phyloP scores from a whole-genome alignment of 2,113 vertebrate species.

The Cheilinus undulatus region DNA sequence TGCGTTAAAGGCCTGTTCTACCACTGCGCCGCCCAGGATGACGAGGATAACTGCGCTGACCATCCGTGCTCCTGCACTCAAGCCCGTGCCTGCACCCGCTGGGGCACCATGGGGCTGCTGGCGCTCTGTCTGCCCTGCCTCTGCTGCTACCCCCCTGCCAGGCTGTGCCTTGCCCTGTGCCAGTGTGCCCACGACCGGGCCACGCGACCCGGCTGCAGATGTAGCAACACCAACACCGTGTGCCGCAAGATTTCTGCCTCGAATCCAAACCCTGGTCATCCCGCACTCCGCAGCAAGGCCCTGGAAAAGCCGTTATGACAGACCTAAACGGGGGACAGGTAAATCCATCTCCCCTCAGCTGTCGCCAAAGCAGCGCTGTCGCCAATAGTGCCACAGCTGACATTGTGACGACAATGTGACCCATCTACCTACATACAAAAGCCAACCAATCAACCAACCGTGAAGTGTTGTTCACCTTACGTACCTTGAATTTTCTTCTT shows the following conservation, averaged over 20 bases:
- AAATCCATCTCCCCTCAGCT: slow-evolving; percentile 15
- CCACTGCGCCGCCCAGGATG: slow-evolving; percentile 95
- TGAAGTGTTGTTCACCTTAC: slow-evolving; percentile 57
- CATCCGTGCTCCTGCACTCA: slow-evolving; percentile 93
- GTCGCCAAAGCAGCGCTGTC: slow-evolving; percentile 60
- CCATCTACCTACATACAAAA: slow-evolving; percentile 43
- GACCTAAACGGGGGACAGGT: slow-evolving; percentile 28
- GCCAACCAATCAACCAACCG: slow-evolving; percentile 30
- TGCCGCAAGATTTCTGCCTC: slow-evolving; percentile 95
- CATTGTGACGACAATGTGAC: slow-evolving; percentile 36
- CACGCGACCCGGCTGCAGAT: slow-evolving; percentile 95
- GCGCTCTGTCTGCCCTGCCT: slow-evolving; percentile 95
- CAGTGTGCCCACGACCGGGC: slow-evolving; percentile 90
- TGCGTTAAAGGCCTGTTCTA: slow-evolving; percentile 97
- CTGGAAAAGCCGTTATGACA: slow-evolving; percentile 97
- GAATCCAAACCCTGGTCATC: slow-evolving; percentile 81
- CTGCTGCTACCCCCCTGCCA: slow-evolving; percentile 97
- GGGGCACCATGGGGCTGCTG: slow-evolving; percentile 92
- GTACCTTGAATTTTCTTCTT: slow-evolving; percentile 56
- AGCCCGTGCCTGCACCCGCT: slow-evolving; percentile 90
- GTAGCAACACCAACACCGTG: slow-evolving; percentile 96
- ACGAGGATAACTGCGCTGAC: slow-evolving; percentile 97
- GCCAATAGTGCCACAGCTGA: slow-evolving; percentile 46
- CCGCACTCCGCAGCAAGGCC: slow-evolving; percentile 89
- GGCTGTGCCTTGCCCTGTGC: slow-evolving; percentile 94